A percentile compares a stretch with the other conserved stretches of the same genome.
Evolutionary conservation across 2,797 vertebrate genomes (phyloP).

Genomic region (Microctenopoma steveboyesi): DNA sequence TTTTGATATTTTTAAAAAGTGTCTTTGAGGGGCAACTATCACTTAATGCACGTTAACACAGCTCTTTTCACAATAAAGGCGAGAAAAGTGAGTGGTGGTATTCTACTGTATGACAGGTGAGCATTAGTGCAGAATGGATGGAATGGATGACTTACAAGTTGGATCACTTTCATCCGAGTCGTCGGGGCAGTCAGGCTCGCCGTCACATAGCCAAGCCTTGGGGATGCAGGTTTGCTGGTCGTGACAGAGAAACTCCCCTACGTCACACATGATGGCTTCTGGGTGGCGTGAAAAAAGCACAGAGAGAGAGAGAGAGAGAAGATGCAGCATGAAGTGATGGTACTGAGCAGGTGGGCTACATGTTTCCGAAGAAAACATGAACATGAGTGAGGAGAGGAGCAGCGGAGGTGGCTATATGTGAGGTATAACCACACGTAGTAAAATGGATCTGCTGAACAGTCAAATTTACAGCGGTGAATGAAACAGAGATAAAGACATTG

Average conservation of each 20-base stretch:
- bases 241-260: constrained; percentile 92
- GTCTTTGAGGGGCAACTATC: constrained; percentile 13
- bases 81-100: constrained; percentile 24
- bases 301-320: constrained; percentile 67
- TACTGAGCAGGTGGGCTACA: constrained; percentile 26
- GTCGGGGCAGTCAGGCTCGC: constrained; percentile 93
- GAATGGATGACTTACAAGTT: constrained; percentile 87
- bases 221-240: constrained; percentile 88
- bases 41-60: constrained; percentile 21
- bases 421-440: neutral
- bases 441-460: constrained; percentile 8
- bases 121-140: constrained; percentile 59
- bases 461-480: neutral
- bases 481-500: neutral
- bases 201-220: constrained; percentile 92
- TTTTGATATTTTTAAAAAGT: constrained; percentile 16
- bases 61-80: constrained; percentile 1
- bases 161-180: constrained; percentile 89
- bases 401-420: neutral
- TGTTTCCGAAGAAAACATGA: constrained; percentile 43
- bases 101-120: constrained; percentile 1
- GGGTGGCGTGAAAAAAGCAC: constrained; percentile 56
- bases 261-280: constrained; percentile 89
- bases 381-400: constrained; percentile 7
- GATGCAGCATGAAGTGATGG: constrained; percentile 68